Percentiles rank a stretch among this genome's conserved stretches.
These are phyloP conservation scores for Zosterops pallidus DNA, from an alignment of 2,113 vertebrate genomes.

Conservation along the genomic window DNA sequence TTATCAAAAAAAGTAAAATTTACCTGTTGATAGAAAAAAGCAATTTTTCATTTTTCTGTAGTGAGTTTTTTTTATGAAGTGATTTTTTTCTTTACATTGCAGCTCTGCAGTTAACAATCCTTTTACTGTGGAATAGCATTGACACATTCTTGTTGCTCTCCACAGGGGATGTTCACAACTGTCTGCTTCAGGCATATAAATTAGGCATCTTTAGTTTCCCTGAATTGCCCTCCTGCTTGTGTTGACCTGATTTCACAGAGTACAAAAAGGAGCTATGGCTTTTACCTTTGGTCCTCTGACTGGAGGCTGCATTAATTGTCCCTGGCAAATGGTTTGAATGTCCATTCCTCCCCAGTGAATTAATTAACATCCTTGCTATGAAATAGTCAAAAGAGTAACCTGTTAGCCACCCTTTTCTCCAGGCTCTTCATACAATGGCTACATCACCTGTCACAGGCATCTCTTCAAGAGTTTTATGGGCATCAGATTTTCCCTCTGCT, in stretches of 20 bases:
- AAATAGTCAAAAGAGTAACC: accelerated
- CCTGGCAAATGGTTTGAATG: neutral
- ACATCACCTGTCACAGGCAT: accelerated
- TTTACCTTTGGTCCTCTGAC: neutral
- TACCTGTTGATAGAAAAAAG: constrained; percentile 13
- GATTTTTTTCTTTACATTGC: neutral
- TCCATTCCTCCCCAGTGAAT: neutral
- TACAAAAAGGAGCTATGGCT: neutral
- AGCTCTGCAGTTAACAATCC: constrained; percentile 10
- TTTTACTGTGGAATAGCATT: neutral
- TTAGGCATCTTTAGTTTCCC: neutral
- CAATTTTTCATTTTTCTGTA: neutral
- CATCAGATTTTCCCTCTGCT: neutral
- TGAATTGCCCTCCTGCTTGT: neutral
- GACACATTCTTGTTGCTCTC: constrained; percentile 43
- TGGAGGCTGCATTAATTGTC: neutral
- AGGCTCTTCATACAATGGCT: neutral
- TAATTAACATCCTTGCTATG: neutral
- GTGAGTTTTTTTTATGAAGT: neutral
- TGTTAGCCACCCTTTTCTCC: neutral
- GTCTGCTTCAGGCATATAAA: constrained; percentile 38
- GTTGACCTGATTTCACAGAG: neutral
- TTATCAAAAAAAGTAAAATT: neutral
- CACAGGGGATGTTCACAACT: constrained; percentile 29
- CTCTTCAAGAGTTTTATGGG: neutral